phyloP scores from a whole-genome alignment of 2,113 vertebrate species.

The Motacilla tschutschensis region DNA sequence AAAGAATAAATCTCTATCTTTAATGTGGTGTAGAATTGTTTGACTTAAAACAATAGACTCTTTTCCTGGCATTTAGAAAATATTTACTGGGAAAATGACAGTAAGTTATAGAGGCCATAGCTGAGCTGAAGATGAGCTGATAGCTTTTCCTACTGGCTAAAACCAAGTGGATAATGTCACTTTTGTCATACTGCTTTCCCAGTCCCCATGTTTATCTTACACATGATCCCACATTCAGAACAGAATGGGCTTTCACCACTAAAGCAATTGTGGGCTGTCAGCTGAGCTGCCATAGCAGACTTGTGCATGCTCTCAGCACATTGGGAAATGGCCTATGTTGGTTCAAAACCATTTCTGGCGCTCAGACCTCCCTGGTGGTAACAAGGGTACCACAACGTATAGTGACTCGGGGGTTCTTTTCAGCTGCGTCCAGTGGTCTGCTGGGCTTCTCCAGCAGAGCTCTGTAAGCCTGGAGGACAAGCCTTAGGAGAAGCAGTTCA shows the following conservation, averaged over 20 bases:
- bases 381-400: rapidly evolving
- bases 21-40: constrained; percentile 13
- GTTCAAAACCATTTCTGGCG: background rate
- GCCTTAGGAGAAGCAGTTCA: background rate
- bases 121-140: constrained; percentile 4
- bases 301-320: background rate
- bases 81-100: background rate
- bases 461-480: background rate
- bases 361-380: background rate
- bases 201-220: background rate
- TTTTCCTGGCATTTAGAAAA: background rate
- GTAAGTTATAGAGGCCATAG: background rate
- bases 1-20: background rate
- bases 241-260: background rate
- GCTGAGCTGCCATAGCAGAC: background rate
- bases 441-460: background rate
- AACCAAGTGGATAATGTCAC: background rate
- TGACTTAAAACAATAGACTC: constrained; percentile 6
- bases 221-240: background rate
- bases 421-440: background rate
- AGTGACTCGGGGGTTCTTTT: background rate
- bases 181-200: background rate
- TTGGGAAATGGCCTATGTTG: background rate
- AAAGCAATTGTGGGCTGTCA: background rate
- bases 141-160: background rate